Evolutionary conservation across 2,113 vertebrate species (phyloP).

Genomic region (Plectropomus leopardus): DNA sequence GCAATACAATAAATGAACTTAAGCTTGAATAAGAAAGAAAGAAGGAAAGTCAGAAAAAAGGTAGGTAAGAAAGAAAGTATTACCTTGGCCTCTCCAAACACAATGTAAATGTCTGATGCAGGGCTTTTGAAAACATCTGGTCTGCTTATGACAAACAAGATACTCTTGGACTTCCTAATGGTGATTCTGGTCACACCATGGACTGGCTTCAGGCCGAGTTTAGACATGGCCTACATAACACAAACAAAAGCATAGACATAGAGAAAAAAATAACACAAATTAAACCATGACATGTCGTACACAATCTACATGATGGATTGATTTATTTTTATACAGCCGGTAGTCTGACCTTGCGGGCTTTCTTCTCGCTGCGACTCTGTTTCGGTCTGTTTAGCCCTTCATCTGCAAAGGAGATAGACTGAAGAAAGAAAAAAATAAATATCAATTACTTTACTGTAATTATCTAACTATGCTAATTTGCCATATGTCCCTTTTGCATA

Average conservation of each 20-base stretch:
- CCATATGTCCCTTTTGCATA: background rate
- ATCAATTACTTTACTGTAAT: background rate
- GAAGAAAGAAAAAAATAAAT: slow-evolving; percentile 43
- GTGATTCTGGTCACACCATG: slow-evolving; percentile 97
- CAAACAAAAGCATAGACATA: slow-evolving; percentile 22
- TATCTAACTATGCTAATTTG: background rate
- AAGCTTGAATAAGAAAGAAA: background rate
- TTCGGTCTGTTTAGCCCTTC: slow-evolving; percentile 92
- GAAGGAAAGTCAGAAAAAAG: background rate
- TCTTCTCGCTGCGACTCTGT: slow-evolving; percentile 98
- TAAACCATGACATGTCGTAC: background rate
- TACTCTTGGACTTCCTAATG: slow-evolving; percentile 98
- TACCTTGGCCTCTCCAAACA: slow-evolving; percentile 97
- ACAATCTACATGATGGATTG: background rate
- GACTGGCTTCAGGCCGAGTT: slow-evolving; percentile 94
- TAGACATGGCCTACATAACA: slow-evolving; percentile 94
- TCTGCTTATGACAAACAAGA: slow-evolving; percentile 96
- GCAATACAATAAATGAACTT: background rate
- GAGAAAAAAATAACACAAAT: background rate
- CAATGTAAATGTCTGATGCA: slow-evolving; percentile 96
- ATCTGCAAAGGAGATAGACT: slow-evolving; percentile 86
- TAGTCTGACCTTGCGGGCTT: slow-evolving; percentile 92
- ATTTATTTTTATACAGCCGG: background rate
- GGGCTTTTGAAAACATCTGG: slow-evolving; percentile 99
- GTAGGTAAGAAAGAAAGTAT: background rate